Evolutionary conservation across 2,113 vertebrate genomes (phyloP), one percentile per base, ranked within the genome.

Genomic region (Alectura lathami): DNA sequence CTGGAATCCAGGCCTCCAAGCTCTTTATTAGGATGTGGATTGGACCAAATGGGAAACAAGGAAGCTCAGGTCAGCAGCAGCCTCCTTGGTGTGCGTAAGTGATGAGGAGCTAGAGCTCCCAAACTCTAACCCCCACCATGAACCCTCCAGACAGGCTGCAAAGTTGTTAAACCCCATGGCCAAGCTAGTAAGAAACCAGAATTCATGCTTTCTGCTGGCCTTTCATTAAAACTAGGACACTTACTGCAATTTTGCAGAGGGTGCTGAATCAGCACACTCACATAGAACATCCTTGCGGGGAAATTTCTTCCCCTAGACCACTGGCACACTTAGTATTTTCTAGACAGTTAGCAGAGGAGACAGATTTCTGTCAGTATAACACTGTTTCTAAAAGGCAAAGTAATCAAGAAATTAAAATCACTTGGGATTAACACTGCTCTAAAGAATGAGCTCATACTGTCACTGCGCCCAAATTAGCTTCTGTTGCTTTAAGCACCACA

Each of bases 1-100:
- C 1, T 1, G 2, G 3, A 29, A 67, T 66, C 0, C 0, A 75
- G 22, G 13, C 9, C 20, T 63, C 34, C n/a, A 43, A 27, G 12
- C 36, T 48, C 38, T 84, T 51, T 45, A 75, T 17, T 11, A 72
- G 64, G 13, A 50, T 34, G 51, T 2, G 13, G 74, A 75, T 2
- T 36, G 78, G 63, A 81, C 0, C 69, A 64, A 88, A 74, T 3
- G 17, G 51, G 13, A 84, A 66, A 47, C 42, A 84, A 16, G 15
- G 26, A 43, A 80, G 20, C 3, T 10, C 17, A 69, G 34, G 56
- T 21, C 29, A 51, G 26, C 36, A n/a, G 20, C 8, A 68, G 34
- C 2, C 70, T 69, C 36, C 53, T 27, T 24, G 21, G 53, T 36
- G 90, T 51, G 16, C 22, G 8, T 11, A 30, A 83, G 34, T 2